Conservation (phyloP, 2,888 invertebrate genomes). For the Tethea ocularis region DNA sequence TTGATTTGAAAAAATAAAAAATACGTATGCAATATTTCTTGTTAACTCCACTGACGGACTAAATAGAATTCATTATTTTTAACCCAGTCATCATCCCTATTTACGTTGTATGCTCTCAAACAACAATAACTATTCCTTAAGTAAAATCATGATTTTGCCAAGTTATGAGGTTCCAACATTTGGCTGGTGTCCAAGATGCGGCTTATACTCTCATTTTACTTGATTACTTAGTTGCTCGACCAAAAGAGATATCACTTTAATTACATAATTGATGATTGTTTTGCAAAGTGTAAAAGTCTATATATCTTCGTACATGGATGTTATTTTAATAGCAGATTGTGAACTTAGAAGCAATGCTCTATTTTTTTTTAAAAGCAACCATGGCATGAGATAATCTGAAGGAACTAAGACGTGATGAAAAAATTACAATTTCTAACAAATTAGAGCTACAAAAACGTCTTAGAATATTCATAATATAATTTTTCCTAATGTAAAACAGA, state of each 20-base stretch:
- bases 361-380: too few relatives aligned
- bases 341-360: neutral
- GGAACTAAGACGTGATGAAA: too few relatives aligned
- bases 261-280: conserved; percentile 48
- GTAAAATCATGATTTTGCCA: conserved; percentile 36
- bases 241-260: conserved; percentile 59
- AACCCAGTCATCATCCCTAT: neutral
- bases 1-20: too few relatives aligned
- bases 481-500: too few relatives aligned
- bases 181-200: conserved; percentile 50
- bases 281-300: conserved; percentile 26
- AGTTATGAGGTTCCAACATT: conserved; percentile 31
- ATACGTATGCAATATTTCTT: too few relatives aligned
- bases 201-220: conserved; percentile 51
- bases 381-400: too few relatives aligned
- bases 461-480: too few relatives aligned
- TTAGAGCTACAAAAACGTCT: too few relatives aligned
- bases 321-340: neutral
- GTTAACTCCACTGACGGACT: too few relatives aligned
- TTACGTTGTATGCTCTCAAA: conserved; percentile 14
- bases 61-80: too few relatives aligned
- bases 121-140: conserved; percentile 34
- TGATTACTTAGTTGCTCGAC: conserved; percentile 56
- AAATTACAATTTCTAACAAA: too few relatives aligned
- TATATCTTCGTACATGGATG: neutral